Evolutionary conservation across 2,888 invertebrate genomes (phyloP), one percentile per base, ranked within the genome.

Genomic region (Acrobasis repandana): DNA sequence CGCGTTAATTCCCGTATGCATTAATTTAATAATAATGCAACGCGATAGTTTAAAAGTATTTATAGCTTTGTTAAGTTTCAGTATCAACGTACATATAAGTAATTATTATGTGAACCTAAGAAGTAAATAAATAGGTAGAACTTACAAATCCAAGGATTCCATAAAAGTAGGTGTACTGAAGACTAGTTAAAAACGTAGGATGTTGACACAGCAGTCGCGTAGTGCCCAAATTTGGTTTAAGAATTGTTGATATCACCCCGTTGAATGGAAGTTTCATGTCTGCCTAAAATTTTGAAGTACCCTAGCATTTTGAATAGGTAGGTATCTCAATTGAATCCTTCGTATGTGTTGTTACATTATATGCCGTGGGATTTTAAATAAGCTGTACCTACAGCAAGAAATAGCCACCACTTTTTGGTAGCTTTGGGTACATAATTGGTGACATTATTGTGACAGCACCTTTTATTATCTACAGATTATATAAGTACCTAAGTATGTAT

Each of bases 231-330:
- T 83, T 71, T 2, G 82, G 82, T 59, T 80, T 89, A 18, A 89
- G 65, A 50, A 88, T 49, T 2, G 83, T 84, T 43, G 76, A 76
- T 60, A 89, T 65, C 48, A 88, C 57, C 51, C 71, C 62, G 64
- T 73, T 79, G 61, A 88, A 87, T 0, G 88, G 88, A 58, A 89
- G 71, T 66, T 88, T 89, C 88, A 88, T 65, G 33, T 14, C 33
- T 57, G 9, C 14, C 8, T 46, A 57, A 15, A 11, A 14, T 46
- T 15, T n/a, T 43, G 1, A 18, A 14, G 15, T 47, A 10, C 15
- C 28, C 33, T 46, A n/a, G 46, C 46, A 46, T 57, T 57, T 47
- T 57, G 33, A 46, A n/a, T 48, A 57, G n/a, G 9, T 43, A 28
- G 10, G 5, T 56, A 61, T 56, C 52, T 48, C 51, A 49, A 28